Base-by-base conservation (phyloP, 1,140 invertebrate species). In the Platyscapa corneri region DNA sequence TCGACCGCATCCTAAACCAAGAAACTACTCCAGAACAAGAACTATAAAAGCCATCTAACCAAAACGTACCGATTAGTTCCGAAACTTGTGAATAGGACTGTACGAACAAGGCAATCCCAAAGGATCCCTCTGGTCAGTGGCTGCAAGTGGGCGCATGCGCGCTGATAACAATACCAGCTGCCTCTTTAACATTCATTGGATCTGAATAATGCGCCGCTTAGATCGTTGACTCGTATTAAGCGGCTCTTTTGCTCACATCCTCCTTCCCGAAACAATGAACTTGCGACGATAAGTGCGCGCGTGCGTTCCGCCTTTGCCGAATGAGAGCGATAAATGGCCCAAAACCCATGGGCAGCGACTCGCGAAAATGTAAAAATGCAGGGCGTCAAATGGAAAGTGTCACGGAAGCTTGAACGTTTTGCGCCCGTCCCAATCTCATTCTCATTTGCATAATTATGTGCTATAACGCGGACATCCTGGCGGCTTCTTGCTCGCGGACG, bases 391-490 rank as follows among this genome's bases (percentile, higher is more conserved):
- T 79, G 49, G 56, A 39, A 60, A 60, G 34, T 32, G 77, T 79
- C 77, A 79, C 77, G 77, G n/a, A 64, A 79, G 74, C 12, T 53
- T 64, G 34, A 76, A 27, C 23, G 30, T 18, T 6, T 30, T n/a
- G 39, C 20, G 49, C 16, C 10, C 49, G 49, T 53, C 49, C 49
- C 8, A 20, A 32, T 23, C n/a, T n/a, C n/a, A n/a, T n/a, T n/a
- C n/a, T 30, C 5, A 64, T 79, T 79, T 79, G 53, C 53, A 79
- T 79, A 79, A 79, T 79, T 42, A 53, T 53, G 49, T 53, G 49
- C 8, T 53, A 18, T 53, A 20, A 14, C 34, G 23, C 34, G 37
- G 8, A 67, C 30, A 34, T 32, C 30, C 34, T 3, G n/a, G 12
- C 30, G 14, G 27, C 49, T 53, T 53, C 16, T 53, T 5, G 42